Percentiles rank a stretch among this genome's conserved stretches.
Conservation (phyloP, 2,888 invertebrate species). For the Eilema depressum region DNA sequence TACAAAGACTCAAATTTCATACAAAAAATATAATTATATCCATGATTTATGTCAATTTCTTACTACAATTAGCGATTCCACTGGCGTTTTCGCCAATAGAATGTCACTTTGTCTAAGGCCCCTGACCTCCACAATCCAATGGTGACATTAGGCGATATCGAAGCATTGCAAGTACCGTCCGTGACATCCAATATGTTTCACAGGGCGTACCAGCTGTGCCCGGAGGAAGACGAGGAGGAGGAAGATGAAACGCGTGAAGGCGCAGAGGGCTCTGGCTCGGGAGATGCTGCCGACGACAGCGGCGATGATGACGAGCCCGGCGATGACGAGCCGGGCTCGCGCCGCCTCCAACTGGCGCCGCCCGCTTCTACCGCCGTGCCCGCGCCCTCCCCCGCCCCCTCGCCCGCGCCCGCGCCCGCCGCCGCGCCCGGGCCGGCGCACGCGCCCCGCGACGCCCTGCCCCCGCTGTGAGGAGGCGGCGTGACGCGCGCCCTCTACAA, state of each 20-base stretch:
- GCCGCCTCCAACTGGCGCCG: slow-evolving; percentile 52
- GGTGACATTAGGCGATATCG: no score
- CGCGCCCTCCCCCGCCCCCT: slow-evolving; percentile 28
- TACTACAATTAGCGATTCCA: no score
- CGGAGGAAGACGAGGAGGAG: slow-evolving; percentile 83
- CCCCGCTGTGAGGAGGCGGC: slow-evolving; percentile 49
- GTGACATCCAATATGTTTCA: not conserved
- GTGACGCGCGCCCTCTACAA: not conserved
- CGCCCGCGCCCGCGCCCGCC: slow-evolving; percentile 46
- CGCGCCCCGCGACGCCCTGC: slow-evolving; percentile 47
- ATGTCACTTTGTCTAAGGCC: no score
- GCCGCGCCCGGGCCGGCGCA: slow-evolving; percentile 33
- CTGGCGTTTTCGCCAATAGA: no score
- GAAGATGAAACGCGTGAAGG: slow-evolving; percentile 75
- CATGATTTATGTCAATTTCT: no score
- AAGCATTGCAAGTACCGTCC: no score
- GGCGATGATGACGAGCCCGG: slow-evolving; percentile 60
- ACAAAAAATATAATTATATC: no score
- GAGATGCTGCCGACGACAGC: slow-evolving; percentile 66
- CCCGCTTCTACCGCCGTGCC: slow-evolving; percentile 36
- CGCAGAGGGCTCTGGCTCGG: slow-evolving; percentile 64
- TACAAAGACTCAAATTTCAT: no score
- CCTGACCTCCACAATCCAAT: no score
- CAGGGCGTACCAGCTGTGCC: slow-evolving; percentile 83
- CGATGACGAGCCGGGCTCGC: slow-evolving; percentile 50